phyloP scores from a whole-genome alignment of 2,797 vertebrate species.

The Amniataba percoides region DNA sequence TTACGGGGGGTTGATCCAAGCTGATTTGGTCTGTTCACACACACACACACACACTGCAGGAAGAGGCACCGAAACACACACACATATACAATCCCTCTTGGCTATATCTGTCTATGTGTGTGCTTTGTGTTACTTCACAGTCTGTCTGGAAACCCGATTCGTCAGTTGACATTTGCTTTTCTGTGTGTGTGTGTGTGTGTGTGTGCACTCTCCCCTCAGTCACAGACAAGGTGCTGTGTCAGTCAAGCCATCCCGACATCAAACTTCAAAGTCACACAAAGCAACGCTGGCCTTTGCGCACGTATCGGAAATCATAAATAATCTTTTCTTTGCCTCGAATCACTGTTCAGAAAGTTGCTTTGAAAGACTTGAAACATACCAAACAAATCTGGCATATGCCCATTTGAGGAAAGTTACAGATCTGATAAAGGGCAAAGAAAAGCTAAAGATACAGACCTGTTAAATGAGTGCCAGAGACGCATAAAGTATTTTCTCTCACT shows the following conservation, averaged over 20 bases:
- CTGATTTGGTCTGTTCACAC: background rate
- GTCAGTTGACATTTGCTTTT: background rate
- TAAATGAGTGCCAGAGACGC: conserved; percentile 22
- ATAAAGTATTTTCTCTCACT: conserved; percentile 14
- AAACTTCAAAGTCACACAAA: conserved; percentile 2
- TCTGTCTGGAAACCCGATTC: background rate
- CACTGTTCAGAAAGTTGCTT: background rate
- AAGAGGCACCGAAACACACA: background rate
- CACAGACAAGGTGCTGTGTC: background rate
- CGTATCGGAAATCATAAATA: background rate
- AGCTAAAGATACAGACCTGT: conserved; percentile 39
- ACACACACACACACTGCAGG: background rate
- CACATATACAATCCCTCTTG: background rate
- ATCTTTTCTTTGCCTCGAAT: background rate
- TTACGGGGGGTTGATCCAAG: background rate
- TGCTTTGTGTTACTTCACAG: background rate
- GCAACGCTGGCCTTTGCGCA: background rate
- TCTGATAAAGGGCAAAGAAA: conserved; percentile 6
- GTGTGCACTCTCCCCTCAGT: background rate
- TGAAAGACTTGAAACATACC: background rate
- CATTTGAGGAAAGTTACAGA: conserved; percentile 3
- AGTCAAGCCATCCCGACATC: background rate
- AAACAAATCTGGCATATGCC: background rate
- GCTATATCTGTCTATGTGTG: background rate
- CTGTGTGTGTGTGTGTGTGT: too few relatives aligned